Conservation (phyloP, 2,797 vertebrate genomes). For the Brachyalestes nurse region DNA sequence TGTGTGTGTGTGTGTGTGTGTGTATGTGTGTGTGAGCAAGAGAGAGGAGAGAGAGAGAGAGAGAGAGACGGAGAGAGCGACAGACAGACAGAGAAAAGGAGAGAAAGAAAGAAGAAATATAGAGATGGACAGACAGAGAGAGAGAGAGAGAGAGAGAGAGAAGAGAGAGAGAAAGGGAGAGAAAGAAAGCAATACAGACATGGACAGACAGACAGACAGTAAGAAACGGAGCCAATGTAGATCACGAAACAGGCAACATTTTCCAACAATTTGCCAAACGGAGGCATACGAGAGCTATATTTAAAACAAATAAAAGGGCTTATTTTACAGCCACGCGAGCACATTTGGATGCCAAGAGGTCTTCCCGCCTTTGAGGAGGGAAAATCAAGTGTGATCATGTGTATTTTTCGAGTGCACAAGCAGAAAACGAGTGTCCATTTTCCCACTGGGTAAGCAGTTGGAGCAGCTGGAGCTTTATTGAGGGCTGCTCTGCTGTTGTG, state of each 20-base stretch:
- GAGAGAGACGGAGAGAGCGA: no score
- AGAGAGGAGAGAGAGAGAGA: no score
- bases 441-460: conserved; percentile 61
- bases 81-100: no score
- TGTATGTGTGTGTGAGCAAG: neutral
- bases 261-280: conserved; percentile 19
- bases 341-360: conserved; percentile 38
- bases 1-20: neutral
- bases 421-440: conserved; percentile 59
- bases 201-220: neutral
- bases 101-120: no score
- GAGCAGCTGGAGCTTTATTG: conserved; percentile 52
- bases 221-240: conserved; percentile 24
- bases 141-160: no score
- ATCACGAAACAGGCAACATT: conserved; percentile 42
- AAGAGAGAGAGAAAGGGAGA: neutral
- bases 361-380: conserved; percentile 56
- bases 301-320: conserved; percentile 60
- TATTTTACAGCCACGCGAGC: conserved; percentile 53
- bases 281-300: conserved; percentile 48
- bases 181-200: neutral
- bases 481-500: conserved; percentile 55
- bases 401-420: conserved; percentile 55
- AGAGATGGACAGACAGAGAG: no score
- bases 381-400: conserved; percentile 56